These are phyloP conservation scores for Acrocephalus arundinaceus DNA, from an alignment of 2,113 vertebrate genomes.

Conservation along the genomic window DNA sequence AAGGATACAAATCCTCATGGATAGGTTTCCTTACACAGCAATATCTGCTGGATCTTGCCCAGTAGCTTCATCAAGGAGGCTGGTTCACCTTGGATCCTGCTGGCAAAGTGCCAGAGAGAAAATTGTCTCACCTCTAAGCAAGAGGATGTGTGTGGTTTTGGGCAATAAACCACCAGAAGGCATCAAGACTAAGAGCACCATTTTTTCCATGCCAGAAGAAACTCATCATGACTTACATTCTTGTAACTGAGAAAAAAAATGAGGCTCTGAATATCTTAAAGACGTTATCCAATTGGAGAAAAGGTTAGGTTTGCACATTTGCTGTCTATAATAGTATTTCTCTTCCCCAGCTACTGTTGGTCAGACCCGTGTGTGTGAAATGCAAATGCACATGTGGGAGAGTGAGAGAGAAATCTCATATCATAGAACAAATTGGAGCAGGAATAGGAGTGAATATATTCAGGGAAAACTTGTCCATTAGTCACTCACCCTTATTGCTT, in stretches of 20 bases:
- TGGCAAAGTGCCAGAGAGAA: neutral
- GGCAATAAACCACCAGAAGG: neutral
- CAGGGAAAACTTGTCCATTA: neutral
- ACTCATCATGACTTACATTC: neutral
- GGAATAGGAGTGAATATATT: neutral
- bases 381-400: neutral
- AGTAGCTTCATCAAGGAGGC: neutral
- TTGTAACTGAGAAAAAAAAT: neutral
- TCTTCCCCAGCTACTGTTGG: neutral
- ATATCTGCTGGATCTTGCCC: neutral
- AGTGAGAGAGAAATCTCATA: neutral
- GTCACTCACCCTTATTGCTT: neutral
- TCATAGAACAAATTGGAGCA: neutral
- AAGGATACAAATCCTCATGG: neutral
- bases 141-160: fast-evolving
- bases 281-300: constrained; percentile 22
- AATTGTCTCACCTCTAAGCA: neutral
- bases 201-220: neutral
- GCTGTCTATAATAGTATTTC: constrained; percentile 5
- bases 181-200: neutral
- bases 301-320: constrained; percentile 36
- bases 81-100: neutral
- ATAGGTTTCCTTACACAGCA: neutral
- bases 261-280: neutral
- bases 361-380: constrained; percentile 26